Evolutionary conservation across 2,797 vertebrate genomes (phyloP).

Genomic region (Chelonia mydas): DNA sequence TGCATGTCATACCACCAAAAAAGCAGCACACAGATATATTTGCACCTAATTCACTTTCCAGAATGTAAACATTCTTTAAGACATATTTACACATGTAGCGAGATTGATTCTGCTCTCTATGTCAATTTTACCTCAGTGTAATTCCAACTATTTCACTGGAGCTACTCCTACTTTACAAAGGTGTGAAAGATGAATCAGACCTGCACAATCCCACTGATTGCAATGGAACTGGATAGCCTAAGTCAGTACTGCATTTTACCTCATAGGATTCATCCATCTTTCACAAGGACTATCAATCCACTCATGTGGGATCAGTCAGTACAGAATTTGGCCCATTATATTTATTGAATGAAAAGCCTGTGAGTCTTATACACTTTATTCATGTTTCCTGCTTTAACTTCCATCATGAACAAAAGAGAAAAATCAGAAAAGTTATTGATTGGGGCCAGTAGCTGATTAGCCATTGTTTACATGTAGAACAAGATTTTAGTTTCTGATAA

Average conservation of each 20-base stretch:
- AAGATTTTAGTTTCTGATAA: background rate
- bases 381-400: background rate
- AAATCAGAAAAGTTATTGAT: background rate
- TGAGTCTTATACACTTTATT: background rate
- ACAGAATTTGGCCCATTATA: background rate
- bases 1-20: slow-evolving; percentile 4
- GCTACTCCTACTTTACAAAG: background rate
- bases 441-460: background rate
- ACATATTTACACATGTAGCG: background rate
- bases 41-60: background rate
- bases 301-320: rapidly evolving
- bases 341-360: background rate
- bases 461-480: background rate
- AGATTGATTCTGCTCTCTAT: background rate
- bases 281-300: background rate
- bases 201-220: background rate
- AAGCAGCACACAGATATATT: background rate
- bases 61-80: background rate
- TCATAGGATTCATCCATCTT: background rate
- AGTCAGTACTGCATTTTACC: background rate
- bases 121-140: background rate
- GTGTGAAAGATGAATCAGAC: background rate
- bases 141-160: background rate
- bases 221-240: background rate
- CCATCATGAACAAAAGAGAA: background rate